Conservation (phyloP, 2,113 vertebrate species). For the Toxostoma redivivum region DNA sequence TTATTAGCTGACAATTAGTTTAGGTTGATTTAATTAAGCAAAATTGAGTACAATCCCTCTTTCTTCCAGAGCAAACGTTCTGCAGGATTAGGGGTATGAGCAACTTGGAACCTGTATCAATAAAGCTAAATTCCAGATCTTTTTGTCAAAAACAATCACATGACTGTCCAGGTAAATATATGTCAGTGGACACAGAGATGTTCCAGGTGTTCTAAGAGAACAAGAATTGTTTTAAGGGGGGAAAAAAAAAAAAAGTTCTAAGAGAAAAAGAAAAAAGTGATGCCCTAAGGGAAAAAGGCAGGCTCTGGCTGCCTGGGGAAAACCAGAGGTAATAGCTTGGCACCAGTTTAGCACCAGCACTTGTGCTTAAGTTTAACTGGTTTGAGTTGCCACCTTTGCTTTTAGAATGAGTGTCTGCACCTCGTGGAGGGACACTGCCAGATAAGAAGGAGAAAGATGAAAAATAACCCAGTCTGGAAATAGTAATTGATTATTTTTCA, state of each 20-base stretch:
- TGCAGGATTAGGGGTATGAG: background rate
- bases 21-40: conserved; percentile 59
- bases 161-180: background rate
- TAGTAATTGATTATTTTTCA: background rate
- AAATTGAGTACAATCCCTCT: background rate
- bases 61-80: background rate
- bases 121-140: background rate
- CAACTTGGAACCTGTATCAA: background rate
- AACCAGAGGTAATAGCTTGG: background rate
- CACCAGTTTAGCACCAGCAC: background rate
- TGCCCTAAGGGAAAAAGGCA: background rate
- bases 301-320: background rate
- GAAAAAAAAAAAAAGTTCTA: background rate
- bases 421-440: background rate
- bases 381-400: background rate
- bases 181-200: background rate
- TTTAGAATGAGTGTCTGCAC: background rate
- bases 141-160: background rate
- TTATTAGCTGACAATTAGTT: conserved; percentile 64
- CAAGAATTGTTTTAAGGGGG: background rate
- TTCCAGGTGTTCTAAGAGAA: background rate
- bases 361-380: background rate
- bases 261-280: background rate
- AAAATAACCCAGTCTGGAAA: background rate
- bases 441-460: background rate